phyloP scores from a whole-genome alignment of 1,140 invertebrate genomes.

The roundworm (Caenorhabditis elegans) region DNA sequence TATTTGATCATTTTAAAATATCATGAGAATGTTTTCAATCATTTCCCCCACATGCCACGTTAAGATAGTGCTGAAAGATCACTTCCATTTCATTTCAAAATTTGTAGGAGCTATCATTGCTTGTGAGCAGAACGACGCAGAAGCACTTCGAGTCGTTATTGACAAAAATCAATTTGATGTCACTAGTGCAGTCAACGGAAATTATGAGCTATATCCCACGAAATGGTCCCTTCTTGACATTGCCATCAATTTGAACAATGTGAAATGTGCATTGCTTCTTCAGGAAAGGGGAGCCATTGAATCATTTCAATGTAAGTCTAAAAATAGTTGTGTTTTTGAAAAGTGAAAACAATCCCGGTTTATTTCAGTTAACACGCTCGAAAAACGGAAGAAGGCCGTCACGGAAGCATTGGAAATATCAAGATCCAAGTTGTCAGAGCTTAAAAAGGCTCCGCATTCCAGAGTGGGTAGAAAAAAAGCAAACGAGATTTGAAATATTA shows the following conservation, averaged over 20 bases:
- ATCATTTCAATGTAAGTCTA: constrained; percentile 33
- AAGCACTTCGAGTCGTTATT: constrained; percentile 7
- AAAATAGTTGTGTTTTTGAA: neutral
- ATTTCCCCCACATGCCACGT: no score
- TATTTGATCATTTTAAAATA: no score
- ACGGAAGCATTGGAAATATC: neutral
- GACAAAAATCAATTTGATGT: constrained; percentile 42
- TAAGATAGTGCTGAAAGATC: no score
- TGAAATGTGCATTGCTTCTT: constrained; percentile 20
- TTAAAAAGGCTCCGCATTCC: constrained; percentile 26
- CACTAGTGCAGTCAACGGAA: neutral
- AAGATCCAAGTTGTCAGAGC: neutral
- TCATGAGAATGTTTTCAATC: no score
- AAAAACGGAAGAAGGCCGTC: constrained; percentile 21
- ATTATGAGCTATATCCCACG: neutral
- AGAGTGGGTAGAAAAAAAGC: neutral
- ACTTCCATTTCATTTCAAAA: no score
- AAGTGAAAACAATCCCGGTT: neutral
- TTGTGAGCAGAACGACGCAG: constrained; percentile 40
- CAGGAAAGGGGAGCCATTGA: constrained; percentile 36
- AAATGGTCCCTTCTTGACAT: constrained; percentile 42
- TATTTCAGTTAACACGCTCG: constrained; percentile 38
- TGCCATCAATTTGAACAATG: constrained; percentile 20
- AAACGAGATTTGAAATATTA: no score
- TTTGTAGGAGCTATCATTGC: constrained; percentile 40